Percentiles rank a stretch among this genome's conserved stretches.
These are phyloP conservation scores for Achroia grisella DNA, from an alignment of 1,140 invertebrate species.

Conservation along the genomic window DNA sequence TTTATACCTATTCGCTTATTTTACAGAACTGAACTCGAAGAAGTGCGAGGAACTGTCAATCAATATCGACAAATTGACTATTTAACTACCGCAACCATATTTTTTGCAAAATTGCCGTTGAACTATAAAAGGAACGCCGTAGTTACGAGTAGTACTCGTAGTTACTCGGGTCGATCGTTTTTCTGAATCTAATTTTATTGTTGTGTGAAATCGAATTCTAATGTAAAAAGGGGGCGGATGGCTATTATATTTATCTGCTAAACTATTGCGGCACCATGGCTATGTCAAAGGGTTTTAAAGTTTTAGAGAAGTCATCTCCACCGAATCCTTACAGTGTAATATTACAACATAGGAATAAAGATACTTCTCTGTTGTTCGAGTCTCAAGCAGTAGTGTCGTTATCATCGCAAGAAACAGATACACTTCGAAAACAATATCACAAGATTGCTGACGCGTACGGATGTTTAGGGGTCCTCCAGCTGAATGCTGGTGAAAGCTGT, in stretches of 20 bases:
- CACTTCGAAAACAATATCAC: conserved; percentile 89
- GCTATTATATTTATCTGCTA: conserved; percentile 18
- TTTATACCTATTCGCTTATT: too few relatives aligned
- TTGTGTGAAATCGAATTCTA: conserved; percentile 9
- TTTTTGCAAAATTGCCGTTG: too few relatives aligned
- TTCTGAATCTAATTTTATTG: conserved; percentile 10
- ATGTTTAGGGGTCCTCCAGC: conserved; percentile 91
- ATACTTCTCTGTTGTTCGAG: conserved; percentile 91
- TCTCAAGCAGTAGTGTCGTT: conserved; percentile 90
- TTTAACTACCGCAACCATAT: too few relatives aligned
- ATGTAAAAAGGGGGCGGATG: conserved; percentile 30
- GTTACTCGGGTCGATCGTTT: too few relatives aligned
- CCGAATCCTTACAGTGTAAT: conserved; percentile 92
- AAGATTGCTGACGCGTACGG: conserved; percentile 95
- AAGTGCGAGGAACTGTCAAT: too few relatives aligned
- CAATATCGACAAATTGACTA: too few relatives aligned
- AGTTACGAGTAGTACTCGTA: conserved; percentile 9
- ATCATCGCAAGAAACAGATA: conserved; percentile 87
- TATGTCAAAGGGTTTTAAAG: conserved; percentile 93
- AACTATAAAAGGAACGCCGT: too few relatives aligned
- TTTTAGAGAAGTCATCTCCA: conserved; percentile 89
- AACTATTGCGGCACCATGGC: conserved; percentile 78
- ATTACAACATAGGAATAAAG: conserved; percentile 89
- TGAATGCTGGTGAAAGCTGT: conserved; percentile 88
- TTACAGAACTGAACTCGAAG: too few relatives aligned